Evolutionary conservation across 1,140 invertebrate species (phyloP).

Genomic region (Caenorhabditis inopinata): DNA sequence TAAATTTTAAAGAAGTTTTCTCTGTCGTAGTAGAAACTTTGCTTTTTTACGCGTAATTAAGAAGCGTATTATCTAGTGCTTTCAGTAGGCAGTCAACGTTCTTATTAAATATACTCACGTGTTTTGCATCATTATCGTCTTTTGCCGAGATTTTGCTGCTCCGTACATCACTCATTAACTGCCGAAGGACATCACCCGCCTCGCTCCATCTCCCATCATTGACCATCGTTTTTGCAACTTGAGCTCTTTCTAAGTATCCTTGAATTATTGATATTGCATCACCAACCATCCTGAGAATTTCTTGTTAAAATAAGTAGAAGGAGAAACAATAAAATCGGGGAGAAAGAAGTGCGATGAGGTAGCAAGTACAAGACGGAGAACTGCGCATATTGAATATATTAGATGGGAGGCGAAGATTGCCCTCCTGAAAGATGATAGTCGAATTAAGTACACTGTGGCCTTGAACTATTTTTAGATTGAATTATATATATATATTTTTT

Average conservation of each 20-base stretch:
- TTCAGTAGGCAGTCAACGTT: too few relatives aligned
- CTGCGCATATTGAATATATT: not conserved
- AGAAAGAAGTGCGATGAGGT: not conserved
- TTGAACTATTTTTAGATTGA: too few relatives aligned
- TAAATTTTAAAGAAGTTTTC: too few relatives aligned
- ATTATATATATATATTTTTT: too few relatives aligned
- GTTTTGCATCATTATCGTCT: not conserved
- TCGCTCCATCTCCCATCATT: not conserved
- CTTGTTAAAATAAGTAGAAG: not conserved
- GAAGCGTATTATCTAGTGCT: too few relatives aligned
- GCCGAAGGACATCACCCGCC: not conserved
- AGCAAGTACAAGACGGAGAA: not conserved
- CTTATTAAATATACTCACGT: not conserved
- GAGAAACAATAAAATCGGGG: too few relatives aligned
- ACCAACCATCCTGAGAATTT: not conserved
- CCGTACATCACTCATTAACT: not conserved
- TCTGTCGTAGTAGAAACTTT: too few relatives aligned
- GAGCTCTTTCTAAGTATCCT: not conserved
- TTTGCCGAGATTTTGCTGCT: not conserved
- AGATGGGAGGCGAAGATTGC: slow-evolving; percentile 9
- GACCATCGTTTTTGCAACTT: slow-evolving; percentile 9
- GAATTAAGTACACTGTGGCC: too few relatives aligned
- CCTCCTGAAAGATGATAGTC: not conserved
- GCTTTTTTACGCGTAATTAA: too few relatives aligned
- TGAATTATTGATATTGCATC: not conserved